These are phyloP conservation scores for Sitobion miscanthi DNA, from an alignment of 1,140 invertebrate genomes.

Conservation along the genomic window DNA sequence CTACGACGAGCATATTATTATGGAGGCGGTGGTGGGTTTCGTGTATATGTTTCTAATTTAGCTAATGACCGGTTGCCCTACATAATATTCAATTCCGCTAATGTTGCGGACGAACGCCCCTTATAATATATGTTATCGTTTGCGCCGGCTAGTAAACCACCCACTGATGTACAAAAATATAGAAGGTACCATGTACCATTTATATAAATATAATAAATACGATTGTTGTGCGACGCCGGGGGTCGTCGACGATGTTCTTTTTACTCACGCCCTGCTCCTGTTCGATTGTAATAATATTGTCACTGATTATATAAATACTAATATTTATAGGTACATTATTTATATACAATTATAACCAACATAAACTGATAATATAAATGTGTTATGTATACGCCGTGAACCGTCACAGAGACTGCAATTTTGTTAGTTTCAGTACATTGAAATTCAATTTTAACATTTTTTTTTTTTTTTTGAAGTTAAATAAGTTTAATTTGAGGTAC, in stretches of 20 bases:
- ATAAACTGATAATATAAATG: too few species aligned
- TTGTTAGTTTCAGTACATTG: neutral
- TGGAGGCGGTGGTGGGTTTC: neutral
- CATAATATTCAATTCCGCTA: constrained; percentile 36
- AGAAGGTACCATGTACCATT: neutral
- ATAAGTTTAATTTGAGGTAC: neutral
- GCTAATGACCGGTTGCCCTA: constrained; percentile 38
- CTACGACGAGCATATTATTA: neutral
- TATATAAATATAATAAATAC: neutral
- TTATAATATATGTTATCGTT: neutral
- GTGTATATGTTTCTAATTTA: constrained; percentile 41
- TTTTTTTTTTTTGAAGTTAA: neutral
- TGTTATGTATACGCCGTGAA: too few species aligned
- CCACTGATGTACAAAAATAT: neutral
- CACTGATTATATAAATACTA: neutral
- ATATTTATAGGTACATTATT: neutral
- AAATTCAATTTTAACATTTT: neutral
- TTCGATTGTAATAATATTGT: neutral
- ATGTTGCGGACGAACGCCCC: constrained; percentile 23
- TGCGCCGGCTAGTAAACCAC: neutral
- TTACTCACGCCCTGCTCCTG: neutral
- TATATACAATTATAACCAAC: too few species aligned
- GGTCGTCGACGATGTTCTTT: neutral
- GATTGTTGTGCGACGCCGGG: neutral
- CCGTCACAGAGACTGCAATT: too few species aligned